Evolutionary conservation across 2,888 invertebrate genomes (phyloP).

Genomic region (Platycheirus rosarum): DNA sequence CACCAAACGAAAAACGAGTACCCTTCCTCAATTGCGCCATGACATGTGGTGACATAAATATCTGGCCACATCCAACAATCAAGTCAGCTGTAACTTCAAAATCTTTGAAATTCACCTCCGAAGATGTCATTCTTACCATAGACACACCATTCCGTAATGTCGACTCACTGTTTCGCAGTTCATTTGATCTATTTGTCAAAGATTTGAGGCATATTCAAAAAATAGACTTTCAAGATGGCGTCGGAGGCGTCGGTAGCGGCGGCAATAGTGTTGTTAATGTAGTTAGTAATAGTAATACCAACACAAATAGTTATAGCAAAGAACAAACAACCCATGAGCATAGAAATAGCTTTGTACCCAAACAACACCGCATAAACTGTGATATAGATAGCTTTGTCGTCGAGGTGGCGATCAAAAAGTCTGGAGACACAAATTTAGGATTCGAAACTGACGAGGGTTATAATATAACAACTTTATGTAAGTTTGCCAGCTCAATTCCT

Average conservation of each 20-base stretch:
- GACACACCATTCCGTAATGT: constrained; percentile 79
- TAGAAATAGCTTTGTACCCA: constrained; percentile 71
- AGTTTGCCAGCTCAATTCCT: constrained; percentile 75
- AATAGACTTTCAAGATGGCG: constrained; percentile 75
- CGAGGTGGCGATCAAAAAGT: constrained; percentile 84
- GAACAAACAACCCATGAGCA: constrained; percentile 63
- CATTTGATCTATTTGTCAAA: constrained; percentile 80
- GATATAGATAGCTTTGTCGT: constrained; percentile 80
- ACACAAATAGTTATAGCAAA: constrained; percentile 52
- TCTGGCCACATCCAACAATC: constrained; percentile 92
- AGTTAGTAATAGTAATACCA: constrained; percentile 52
- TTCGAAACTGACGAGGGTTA: constrained; percentile 90
- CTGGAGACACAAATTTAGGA: constrained; percentile 84
- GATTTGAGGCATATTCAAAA: constrained; percentile 80
- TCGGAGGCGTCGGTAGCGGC: constrained; percentile 40
- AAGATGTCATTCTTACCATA: constrained; percentile 79
- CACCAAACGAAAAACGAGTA: constrained; percentile 82
- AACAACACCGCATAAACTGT: constrained; percentile 75
- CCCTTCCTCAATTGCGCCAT: constrained; percentile 90
- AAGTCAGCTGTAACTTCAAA: constrained; percentile 87
- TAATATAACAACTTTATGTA: constrained; percentile 85
- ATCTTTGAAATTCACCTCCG: constrained; percentile 84
- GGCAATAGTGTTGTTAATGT: no score
- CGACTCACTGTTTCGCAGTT: constrained; percentile 78
- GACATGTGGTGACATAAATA: constrained; percentile 87